Evolutionary conservation across 2,888 invertebrate species (phyloP), one percentile per base, ranked within the genome.

Genomic region (Chouioia cunea): DNA sequence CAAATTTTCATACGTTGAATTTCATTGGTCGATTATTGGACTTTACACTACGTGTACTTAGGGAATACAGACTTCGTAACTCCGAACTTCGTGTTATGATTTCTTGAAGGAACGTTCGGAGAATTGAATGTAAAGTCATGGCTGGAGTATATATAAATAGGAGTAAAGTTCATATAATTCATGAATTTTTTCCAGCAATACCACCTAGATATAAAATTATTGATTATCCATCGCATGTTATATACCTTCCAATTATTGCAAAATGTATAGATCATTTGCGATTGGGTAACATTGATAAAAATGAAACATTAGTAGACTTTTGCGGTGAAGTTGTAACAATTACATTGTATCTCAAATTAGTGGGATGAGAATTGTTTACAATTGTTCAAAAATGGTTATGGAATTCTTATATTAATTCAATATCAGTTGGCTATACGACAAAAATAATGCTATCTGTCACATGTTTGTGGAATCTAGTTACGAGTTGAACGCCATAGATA

Each of bases 201-300:
- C 3, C 2, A 27, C 27, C 82, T n/a, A 82, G 83, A 12, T 83
- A 78, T 80, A 79, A 80, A 76, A 59, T 74, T 15, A 76, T 80
- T 56, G 82, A 82, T 71, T 76, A 76, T 16, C 82, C 74, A 23
- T 60, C 72, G 16, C 65, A 73, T 18, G 53, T 77, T 47, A 75
- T 76, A 71, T 77, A 77, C 59, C 63, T 76, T 15, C 76, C 76
- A 53, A 58, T 77, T 53, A 23, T 68, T 22, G 69, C 66, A 15
- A 22, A 63, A 47, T 46, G 58, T 46, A 77, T 76, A 58, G 52
- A 75, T 63, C 57, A 75, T 66, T 68, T 77, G 14, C 73, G 76
- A 44, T 12, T 77, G 6, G 69, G 71, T 56, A 69, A 74, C 48
- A 70, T 75, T 12, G 74, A 76, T 76, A 75, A 77, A 60, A 69